Evolutionary conservation across 2,888 invertebrate genomes (phyloP), one percentile per base, ranked within the genome.

Genomic region (Oscheius sp.): DNA sequence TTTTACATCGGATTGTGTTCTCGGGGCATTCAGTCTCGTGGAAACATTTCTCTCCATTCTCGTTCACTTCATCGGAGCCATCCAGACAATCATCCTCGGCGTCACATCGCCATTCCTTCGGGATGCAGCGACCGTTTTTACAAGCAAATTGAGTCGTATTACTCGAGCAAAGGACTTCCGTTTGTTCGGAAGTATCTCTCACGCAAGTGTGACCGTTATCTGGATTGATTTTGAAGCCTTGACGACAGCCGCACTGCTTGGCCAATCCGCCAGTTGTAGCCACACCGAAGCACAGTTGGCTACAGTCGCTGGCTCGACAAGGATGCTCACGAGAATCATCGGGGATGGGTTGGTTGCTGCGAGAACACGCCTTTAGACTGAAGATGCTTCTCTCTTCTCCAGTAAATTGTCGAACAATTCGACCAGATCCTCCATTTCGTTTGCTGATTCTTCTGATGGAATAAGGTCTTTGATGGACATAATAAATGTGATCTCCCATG

Each of bases 381-480:
- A 84, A 83, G 29, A 85, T 74, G 69, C 74, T 79, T 39, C 84
- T 75, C 46, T 84, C 84, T 37, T 84, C 83, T 33, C 78, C 75
- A 27, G 73, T 76, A 69, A 85, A 82, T 55, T 79, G 82, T 34
- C 84, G 70, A 15, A 87, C 75, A 45, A 83, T 70, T 27, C 76
- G 74, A 23, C 80, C 78, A 5, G 73, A 69, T 23, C 87, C 86
- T 20, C 96, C 96, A 0, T 92, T 93, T 48, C 92, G 89, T 87
- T 96, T 96, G 69, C 78, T 77, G 75, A 96, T 89, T 25, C 93
- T 90, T 12, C 96, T 92, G 65, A 97, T 95, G 0, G 96, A 95
- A 87, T 96, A 96, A 53, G 96, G 88, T 55, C 96, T 90, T 95
- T 97, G 97, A 87, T 98, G 96, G 0, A 96, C 95, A 53, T 96